Base-by-base conservation (phyloP, 2,888 invertebrate species). In the Mayetiola destructor region DNA sequence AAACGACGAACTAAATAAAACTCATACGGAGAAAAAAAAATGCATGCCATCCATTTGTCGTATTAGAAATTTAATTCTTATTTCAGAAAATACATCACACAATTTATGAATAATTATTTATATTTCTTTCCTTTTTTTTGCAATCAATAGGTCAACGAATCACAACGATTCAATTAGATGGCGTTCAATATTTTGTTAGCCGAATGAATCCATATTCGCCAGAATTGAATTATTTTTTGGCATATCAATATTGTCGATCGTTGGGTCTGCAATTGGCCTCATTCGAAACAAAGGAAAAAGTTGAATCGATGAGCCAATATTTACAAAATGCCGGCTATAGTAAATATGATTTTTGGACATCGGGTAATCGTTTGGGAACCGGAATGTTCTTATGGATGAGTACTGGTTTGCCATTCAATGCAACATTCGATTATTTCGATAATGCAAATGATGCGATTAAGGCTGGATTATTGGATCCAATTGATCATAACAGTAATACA, bases 371-470 rank as follows among this genome's bases (percentile, higher is more conserved):
- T 64, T 75, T 90, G 59, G 89, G 89, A 35, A 88, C 88, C 16
- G 85, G 87, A 66, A 88, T 88, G 85, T 84, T 85, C 71, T 75
- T 89, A 59, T 90, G 89, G 89, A 88, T 89, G 88, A 88, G 88
- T 69, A 87, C 88, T 35, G 89, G 89, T 14, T 73, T 88, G 59
- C 88, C 88, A 35, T 88, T 89, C 74, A 89, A 90, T 71, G 84
- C 86, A 23, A 88, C 88, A n/a, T 89, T 89, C 71, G 85, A 86
- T 72, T 86, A 85, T 70, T 86, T 88, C 81, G 75, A 76, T 64
- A 76, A 82, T 66, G 71, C 78, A 59, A 77, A 76, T 60, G 73
- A 76, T 59, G 67, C 69, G 53, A 66, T 68, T 42, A 67, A 69
- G 60, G 68, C 68, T 56, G 70, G 70, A 40, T 65, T 69, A 5